Evolutionary conservation across 2,888 invertebrate genomes (phyloP), one percentile per base, ranked within the genome.

Genomic region (Ectemnius lituratus): DNA sequence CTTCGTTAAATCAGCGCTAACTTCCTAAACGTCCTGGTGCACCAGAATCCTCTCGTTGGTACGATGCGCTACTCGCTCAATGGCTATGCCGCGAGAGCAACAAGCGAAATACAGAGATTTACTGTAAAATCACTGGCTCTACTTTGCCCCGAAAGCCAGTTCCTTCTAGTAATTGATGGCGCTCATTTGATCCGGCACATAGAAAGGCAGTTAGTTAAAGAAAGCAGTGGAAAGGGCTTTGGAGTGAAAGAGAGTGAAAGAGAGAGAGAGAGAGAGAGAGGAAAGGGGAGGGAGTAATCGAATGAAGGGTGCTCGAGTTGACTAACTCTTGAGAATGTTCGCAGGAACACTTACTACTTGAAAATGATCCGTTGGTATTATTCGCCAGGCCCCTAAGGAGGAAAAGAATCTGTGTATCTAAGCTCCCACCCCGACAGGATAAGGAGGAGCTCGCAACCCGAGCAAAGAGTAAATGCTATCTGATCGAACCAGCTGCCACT

Each of bases 231-330:
- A 47, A 49, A 11, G 52, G 37, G 4, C 20, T 23, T 23, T 23
- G 23, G 23, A 18, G 8, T 47, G 46, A 37, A 64, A 52, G 58
- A n/a, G 27, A 46, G 64, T 2, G 61, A 66, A 8, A 67, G 49
- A 81, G 82, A 78, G 73, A 79, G 74, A 79, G 79, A 81, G 80
- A 37, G 66, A 52, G 58, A n/a, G 27, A 46, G 64, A 3, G 61
- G 67, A 8, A 67, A 56, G 82, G 82, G 79, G 73, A 79, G 74
- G 80, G 79, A 81, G 80, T 84, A 84, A 86, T 85, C 84, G 85
- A 86, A 86, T 85, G 82, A 86, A 85, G 83, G 73, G 79, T 73
- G 71, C 80, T 75, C 70, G 70, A 74, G 72, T 69, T 76, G 76
- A 79, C 76, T 79, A 70, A 73, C 71, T 73, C 73, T 69, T 61